Evolutionary conservation across 2,797 vertebrate species (phyloP), one percentile per base, ranked within the genome.

Genomic region (Heteromormyrus szaboi): DNA sequence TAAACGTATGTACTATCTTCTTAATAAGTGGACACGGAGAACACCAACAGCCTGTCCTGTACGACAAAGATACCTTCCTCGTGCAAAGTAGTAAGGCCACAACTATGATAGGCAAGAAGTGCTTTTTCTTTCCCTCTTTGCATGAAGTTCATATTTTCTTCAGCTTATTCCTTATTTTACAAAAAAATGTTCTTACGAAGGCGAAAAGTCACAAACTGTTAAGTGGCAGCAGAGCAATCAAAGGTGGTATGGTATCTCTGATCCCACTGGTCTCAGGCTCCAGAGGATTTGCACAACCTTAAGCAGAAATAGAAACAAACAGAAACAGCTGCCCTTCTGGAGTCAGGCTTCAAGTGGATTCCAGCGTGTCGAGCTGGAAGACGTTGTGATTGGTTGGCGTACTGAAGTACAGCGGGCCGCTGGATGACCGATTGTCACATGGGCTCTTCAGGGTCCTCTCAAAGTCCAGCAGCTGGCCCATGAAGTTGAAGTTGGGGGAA

Each of bases 401-500:
- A 93, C 97, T 98, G 93, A 99, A 99, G 93, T 98, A 98, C 89
- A 99, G 97, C 95, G 98, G 98, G 91, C 98, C 97, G 0, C 95
- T 95, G 83, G 97, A 96, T 1, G 91, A 93, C 79, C 94, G 97
- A 97, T 98, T 98, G 94, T 99, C 98, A 0, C 98, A 99, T 0
- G 98, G 98, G 94, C 98, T 99, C 94, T 96, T 98, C 54, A 99
- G 97, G 90, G 98, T 99, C 93, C 98, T 95, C 95, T 99, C 98
- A 89, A 99, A 99, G 96, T 99, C 98, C 95, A 99, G 95, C 56
- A 99, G 97, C 88, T 99, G 98, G 90, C 98, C 98, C 98, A 99
- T 99, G 94, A 99, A 99, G 95, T 99, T 99, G 94, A 99, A 99
- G 93, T 99, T 99, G 9, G 98, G 98, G 1, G 98, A 99, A 95